Evolutionary conservation across 2,797 vertebrate species (phyloP), one percentile per base, ranked within the genome.

Genomic region (Scleropages formosus): DNA sequence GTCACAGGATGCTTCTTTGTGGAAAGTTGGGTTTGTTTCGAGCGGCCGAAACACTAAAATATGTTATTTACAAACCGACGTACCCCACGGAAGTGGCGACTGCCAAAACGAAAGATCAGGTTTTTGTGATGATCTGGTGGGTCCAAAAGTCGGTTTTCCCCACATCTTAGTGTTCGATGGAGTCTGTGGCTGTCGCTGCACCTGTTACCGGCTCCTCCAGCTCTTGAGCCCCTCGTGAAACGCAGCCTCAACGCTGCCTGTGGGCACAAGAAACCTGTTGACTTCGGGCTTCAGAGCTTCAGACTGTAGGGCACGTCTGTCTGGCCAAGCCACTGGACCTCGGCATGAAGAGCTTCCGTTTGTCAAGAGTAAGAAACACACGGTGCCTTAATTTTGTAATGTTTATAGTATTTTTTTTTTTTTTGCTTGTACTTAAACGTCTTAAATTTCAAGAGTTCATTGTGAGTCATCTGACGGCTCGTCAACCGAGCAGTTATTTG

Each of bases 361-460:
- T 49, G 39, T 68, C 74, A 59, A 18, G 68, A 58, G 69, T 12
- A 22, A 77, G 80, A 75, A 80, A 74, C 74, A 85, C 72, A 81
- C 81, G 86, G 91, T 93, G 91, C 91, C 91, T 93, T 93, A 85
- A 82, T 87, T 82, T 89, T 83, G 77, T 56, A 81, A 78, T 85
- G 85, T 81, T 84, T 77, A 82, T 83, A 81, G 73, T 74, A 80
- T 82, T 78, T 80, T 78, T 87, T 79, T 81, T 88, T 80, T 85
- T 77, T 73, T 78, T 77, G 81, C 79, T 84, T 81, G 87, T 88
- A 83, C 75, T 75, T 81, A 76, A 79, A 75, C 6, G 69, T 81
- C 77, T 84, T 77, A 82, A 79, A 81, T 85, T 84, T 83, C 77
- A 60, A 80, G 78, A 66, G 77, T 4, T 10, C 13, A 16, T 20